Conservation (phyloP, 2,797 vertebrate species). For the Tachyglossus aculeatus region DNA sequence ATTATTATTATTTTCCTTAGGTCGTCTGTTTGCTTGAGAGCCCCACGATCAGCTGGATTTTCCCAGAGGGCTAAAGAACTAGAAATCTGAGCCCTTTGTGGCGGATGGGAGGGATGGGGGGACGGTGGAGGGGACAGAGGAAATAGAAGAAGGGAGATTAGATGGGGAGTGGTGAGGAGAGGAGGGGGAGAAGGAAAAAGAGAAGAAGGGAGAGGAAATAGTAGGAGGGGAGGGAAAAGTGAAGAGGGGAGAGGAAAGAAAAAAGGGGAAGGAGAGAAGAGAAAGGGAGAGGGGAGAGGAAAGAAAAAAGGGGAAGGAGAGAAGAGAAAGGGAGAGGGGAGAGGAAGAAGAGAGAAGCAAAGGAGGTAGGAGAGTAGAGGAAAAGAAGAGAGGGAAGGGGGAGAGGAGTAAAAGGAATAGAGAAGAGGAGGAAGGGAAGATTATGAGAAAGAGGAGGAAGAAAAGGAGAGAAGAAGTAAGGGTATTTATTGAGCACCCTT, state of each 20-base stretch:
- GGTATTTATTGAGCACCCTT: too few species aligned
- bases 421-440: not conserved
- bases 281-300: rapidly evolving
- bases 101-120: too few species aligned
- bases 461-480: not conserved
- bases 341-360: not conserved
- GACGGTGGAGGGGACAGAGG: too few species aligned
- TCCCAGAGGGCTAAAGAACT: too few species aligned
- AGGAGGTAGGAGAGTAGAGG: not conserved
- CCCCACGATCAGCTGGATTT: too few species aligned
- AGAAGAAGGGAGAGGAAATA: not conserved
- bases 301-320: not conserved
- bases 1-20: too few species aligned
- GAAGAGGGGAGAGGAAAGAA: not conserved
- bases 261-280: not conserved
- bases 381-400: not conserved
- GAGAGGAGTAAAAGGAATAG: not conserved
- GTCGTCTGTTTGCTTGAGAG: too few species aligned
- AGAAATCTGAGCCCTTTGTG: too few species aligned
- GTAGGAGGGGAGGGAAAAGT: too few species aligned
- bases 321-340: rapidly evolving
- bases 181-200: not conserved
- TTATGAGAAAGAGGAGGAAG: not conserved
- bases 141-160: too few species aligned
- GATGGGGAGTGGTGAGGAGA: too few species aligned